These are phyloP conservation scores for Palythoa grandis DNA, from an alignment of 92 coral and sea anemone genomes.

Conservation along the genomic window DNA sequence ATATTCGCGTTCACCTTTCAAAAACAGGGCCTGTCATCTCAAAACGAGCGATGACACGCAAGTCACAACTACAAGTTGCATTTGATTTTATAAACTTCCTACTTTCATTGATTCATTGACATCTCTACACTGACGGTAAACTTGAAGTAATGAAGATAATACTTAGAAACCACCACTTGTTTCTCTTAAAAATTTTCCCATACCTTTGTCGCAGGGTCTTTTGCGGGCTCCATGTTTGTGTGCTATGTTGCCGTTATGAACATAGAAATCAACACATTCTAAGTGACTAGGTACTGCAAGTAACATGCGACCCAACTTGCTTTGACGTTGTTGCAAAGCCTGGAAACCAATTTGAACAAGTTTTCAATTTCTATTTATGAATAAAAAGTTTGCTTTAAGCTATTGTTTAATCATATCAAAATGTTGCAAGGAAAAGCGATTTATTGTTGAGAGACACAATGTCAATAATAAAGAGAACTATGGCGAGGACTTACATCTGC, in stretches of 20 bases:
- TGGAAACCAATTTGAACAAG: neutral
- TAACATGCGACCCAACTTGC: conserved; percentile 62
- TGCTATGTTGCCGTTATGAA: conserved; percentile 59
- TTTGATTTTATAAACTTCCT: too few species aligned
- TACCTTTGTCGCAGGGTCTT: conserved; percentile 70
- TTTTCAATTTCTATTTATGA: neutral
- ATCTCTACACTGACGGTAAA: too few species aligned
- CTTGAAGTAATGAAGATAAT: too few species aligned
- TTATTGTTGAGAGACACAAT: neutral
- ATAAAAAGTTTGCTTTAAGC: neutral
- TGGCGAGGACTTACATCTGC: conserved; percentile 59
- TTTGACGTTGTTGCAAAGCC: conserved; percentile 73
- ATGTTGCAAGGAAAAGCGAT: neutral
- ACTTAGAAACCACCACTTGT: neutral
- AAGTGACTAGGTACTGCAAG: conserved; percentile 77
- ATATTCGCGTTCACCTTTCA: too few species aligned
- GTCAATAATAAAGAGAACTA: neutral
- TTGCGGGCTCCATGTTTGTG: conserved; percentile 9
- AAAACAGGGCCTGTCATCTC: too few species aligned
- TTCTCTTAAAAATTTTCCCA: neutral
- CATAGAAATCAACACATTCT: conserved; percentile 70
- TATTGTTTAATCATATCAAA: neutral
- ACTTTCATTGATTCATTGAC: too few species aligned
- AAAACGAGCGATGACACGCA: too few species aligned
- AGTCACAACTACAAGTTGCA: too few species aligned